Evolutionary conservation across 2,797 vertebrate species (phyloP).

Genomic region (Galaxias olidus): DNA sequence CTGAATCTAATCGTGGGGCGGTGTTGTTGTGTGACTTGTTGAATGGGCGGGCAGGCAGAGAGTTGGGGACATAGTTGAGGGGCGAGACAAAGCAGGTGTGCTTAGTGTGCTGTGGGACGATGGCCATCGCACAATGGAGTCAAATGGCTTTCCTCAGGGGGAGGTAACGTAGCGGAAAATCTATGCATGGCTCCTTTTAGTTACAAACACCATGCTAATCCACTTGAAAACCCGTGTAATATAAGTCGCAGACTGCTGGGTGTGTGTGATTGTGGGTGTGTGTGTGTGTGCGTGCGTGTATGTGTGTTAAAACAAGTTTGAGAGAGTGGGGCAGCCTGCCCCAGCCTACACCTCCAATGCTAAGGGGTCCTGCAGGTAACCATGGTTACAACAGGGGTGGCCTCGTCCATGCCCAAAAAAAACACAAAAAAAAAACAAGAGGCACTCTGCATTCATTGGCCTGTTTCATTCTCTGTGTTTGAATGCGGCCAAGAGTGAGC

Average conservation of each 20-base stretch:
- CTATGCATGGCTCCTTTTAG: constrained; percentile 53
- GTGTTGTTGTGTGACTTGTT: constrained; percentile 16
- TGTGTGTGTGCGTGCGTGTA: constrained; percentile 2
- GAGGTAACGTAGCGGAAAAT: constrained; percentile 59
- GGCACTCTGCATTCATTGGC: constrained; percentile 28
- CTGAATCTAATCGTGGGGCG: constrained; percentile 17
- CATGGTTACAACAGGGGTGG: constrained; percentile 39
- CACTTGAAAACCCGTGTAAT: constrained; percentile 45
- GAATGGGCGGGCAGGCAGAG: constrained; percentile 9
- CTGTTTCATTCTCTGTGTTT: constrained; percentile 27
- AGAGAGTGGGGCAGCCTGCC: constrained; percentile 12
- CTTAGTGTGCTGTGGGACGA: constrained; percentile 26
- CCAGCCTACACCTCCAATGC: constrained; percentile 20
- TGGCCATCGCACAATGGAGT: constrained; percentile 32
- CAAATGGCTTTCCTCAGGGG: constrained; percentile 52
- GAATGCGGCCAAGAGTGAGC: constrained; percentile 22
- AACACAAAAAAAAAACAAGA: constrained; percentile 1
- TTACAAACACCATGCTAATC: constrained; percentile 51
- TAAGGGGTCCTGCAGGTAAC: constrained; percentile 37
- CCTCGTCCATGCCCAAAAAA: constrained; percentile 14
- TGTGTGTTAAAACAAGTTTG: constrained; percentile 1
- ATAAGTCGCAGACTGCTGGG: constrained; percentile 49
- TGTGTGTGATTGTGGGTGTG: neutral
- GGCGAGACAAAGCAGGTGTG: constrained; percentile 52
- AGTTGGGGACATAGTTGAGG: constrained; percentile 7